These are phyloP conservation scores for Anguilla obscura DNA, from an alignment of 2,797 vertebrate genomes.

Conservation along the genomic window DNA sequence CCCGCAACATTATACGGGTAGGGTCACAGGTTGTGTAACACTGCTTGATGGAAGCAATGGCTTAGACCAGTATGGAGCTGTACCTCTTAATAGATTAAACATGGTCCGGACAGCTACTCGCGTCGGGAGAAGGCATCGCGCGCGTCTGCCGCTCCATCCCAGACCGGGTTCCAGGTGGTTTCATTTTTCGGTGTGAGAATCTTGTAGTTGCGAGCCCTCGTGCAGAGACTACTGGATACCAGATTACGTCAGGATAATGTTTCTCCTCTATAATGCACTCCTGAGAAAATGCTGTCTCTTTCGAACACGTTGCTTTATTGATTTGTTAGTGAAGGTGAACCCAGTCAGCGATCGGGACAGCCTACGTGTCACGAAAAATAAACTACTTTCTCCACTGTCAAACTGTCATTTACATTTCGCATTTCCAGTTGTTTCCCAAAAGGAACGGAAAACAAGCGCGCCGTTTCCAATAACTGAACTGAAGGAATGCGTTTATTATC, in stretches of 20 bases:
- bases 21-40: background rate
- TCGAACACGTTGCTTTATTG: background rate
- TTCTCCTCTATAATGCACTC: background rate
- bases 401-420: background rate
- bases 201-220: too few relatives aligned
- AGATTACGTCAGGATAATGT: slow-evolving; percentile 4
- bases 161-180: slow-evolving; percentile 9
- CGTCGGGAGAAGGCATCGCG: background rate
- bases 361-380: background rate
- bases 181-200: slow-evolving; percentile 5
- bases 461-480: background rate
- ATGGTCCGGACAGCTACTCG: slow-evolving; percentile 9
- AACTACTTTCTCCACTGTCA: background rate
- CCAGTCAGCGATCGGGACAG: background rate
- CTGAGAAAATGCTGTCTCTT: background rate
- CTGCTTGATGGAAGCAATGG: slow-evolving; percentile 27
- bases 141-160: background rate
- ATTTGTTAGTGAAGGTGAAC: background rate
- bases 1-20: too few relatives aligned
- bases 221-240: too few relatives aligned
- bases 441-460: slow-evolving; percentile 4
- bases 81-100: slow-evolving; percentile 30
- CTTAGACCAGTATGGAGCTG: slow-evolving; percentile 23
- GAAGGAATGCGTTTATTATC: background rate
- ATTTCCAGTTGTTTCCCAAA: slow-evolving; percentile 31